A percentile compares a stretch with the other conserved stretches of the same genome.
phyloP scores from a whole-genome alignment of 1,140 invertebrate genomes.

The Calephelis nemesis region DNA sequence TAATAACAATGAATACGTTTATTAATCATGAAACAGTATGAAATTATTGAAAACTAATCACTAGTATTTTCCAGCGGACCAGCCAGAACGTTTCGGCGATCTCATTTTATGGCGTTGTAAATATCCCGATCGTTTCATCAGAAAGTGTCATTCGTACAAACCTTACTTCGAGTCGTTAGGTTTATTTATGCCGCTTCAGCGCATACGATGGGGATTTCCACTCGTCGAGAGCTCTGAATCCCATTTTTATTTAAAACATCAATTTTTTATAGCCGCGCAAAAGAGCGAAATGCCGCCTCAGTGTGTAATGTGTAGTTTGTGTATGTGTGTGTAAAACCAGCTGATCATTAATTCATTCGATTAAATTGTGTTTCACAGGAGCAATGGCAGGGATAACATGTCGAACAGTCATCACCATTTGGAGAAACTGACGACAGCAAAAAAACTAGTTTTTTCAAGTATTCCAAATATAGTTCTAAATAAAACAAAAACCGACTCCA shows the following conservation, averaged over 20 bases:
- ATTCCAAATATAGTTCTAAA: no score
- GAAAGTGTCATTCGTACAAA: constrained; percentile 43
- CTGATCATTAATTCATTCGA: no score
- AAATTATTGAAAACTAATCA: not conserved
- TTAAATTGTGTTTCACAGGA: no score
- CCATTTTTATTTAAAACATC: constrained; percentile 8
- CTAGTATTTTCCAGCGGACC: constrained; percentile 37
- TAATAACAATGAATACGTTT: not conserved
- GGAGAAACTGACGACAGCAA: no score
- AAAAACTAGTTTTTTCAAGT: no score
- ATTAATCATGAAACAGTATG: constrained; percentile 1
- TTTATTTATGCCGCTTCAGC: constrained; percentile 25
- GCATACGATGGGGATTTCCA: constrained; percentile 6
- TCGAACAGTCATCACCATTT: no score
- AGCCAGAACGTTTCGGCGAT: constrained; percentile 58
- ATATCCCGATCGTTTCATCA: constrained; percentile 45
- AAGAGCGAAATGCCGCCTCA: no score
- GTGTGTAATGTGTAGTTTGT: no score
- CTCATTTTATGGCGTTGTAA: constrained; percentile 62
- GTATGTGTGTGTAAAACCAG: no score
- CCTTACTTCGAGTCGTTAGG: constrained; percentile 44
- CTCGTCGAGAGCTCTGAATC: not conserved
- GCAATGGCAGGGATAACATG: no score
- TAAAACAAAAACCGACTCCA: no score
- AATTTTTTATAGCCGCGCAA: constrained; percentile 3